phyloP scores from a whole-genome alignment of 2,888 invertebrate genomes.

The Podotricha telesiphe region DNA sequence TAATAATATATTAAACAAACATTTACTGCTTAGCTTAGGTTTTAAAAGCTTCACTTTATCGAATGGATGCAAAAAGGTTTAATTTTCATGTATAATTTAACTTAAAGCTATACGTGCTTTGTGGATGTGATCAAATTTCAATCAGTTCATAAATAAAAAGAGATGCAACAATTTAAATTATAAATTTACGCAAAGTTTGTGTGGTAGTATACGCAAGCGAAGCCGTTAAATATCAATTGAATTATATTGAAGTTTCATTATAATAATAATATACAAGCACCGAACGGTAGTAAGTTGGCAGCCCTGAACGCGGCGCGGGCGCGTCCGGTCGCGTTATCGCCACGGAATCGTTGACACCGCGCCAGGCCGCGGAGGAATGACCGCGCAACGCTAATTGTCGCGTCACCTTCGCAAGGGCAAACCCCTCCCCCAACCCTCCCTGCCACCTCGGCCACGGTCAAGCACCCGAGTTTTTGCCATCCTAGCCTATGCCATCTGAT shows the following conservation, averaged over 20 bases:
- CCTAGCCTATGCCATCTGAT: constrained; percentile 33
- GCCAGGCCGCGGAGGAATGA: constrained; percentile 78
- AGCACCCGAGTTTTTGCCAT: constrained; percentile 46
- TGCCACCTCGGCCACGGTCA: constrained; percentile 51
- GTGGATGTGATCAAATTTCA: background rate
- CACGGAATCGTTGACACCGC: constrained; percentile 81
- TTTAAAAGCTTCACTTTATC: background rate
- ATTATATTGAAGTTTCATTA: too few relatives aligned
- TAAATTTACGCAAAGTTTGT: too few relatives aligned
- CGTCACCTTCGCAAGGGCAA: constrained; percentile 69
- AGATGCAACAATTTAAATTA: too few relatives aligned
- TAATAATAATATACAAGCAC: background rate
- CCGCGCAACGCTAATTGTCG: constrained; percentile 79
- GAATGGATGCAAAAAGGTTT: background rate
- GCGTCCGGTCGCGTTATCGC: constrained; percentile 60
- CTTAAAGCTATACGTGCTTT: background rate
- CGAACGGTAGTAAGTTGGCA: constrained; percentile 19
- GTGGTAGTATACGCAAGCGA: too few relatives aligned
- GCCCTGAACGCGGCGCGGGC: constrained; percentile 55
- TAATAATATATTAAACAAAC: background rate
- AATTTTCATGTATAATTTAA: background rate
- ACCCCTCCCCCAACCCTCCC: constrained; percentile 46
- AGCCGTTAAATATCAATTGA: too few relatives aligned
- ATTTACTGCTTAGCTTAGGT: background rate
- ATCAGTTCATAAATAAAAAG: too few relatives aligned